Evolutionary conservation across 2,113 vertebrate genomes (phyloP).

Genomic region (Noctilio leporinus): DNA sequence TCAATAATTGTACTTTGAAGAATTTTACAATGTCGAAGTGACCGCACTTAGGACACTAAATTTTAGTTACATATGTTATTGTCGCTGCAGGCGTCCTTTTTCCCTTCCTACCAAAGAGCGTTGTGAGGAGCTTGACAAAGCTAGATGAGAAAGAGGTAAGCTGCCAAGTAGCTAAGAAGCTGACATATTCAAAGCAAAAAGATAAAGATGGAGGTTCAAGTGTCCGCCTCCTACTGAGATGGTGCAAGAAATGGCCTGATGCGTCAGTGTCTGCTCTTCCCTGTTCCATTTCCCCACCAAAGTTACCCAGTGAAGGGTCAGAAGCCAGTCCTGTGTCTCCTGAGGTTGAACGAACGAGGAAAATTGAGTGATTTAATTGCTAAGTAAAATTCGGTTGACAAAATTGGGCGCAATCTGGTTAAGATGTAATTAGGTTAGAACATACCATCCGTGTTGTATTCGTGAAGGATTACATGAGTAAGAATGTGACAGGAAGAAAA

Average conservation of each 20-base stretch:
- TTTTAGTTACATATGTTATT: background rate
- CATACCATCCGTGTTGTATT: background rate
- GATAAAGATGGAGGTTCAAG: background rate
- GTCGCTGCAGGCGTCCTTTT: background rate
- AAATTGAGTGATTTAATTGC: background rate
- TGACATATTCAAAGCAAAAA: background rate
- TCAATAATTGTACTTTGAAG: background rate
- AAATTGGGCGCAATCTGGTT: background rate
- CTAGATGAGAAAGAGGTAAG: background rate
- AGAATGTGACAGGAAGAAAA: background rate
- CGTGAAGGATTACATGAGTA: background rate
- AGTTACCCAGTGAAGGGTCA: fast-evolving
- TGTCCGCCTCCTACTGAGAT: too few relatives aligned
- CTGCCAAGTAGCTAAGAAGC: too few relatives aligned
- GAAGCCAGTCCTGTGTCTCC: too few relatives aligned
- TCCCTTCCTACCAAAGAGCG: background rate
- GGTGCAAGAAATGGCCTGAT: background rate
- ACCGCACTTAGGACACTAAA: background rate
- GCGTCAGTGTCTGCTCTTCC: background rate
- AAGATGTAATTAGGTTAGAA: background rate
- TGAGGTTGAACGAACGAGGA: conserved; percentile 27
- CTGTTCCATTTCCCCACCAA: background rate
- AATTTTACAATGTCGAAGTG: background rate
- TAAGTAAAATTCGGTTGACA: conserved; percentile 39
- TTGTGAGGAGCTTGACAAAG: background rate